Conservation (phyloP, 2,113 vertebrate species). For the Antechinus flavipes region DNA sequence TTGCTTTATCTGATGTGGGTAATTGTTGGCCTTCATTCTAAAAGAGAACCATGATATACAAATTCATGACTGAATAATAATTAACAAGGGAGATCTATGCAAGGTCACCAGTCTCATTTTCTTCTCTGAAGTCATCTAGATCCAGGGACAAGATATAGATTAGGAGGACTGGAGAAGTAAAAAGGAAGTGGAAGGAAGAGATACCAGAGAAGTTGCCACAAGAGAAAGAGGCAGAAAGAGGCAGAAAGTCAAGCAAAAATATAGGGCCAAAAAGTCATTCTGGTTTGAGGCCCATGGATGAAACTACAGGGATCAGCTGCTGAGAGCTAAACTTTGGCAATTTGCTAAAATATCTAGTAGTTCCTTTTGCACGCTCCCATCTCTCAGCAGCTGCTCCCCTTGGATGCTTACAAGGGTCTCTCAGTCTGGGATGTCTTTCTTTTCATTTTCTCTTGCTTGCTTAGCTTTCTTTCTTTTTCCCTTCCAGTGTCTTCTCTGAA, state of each 20-base stretch:
- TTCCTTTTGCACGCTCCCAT: background rate
- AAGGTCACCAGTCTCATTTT: too few relatives aligned
- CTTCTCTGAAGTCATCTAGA: too few relatives aligned
- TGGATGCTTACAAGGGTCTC: background rate
- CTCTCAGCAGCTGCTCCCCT: background rate
- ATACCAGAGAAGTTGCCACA: background rate
- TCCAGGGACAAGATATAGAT: too few relatives aligned
- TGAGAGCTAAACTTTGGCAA: background rate
- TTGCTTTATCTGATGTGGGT: background rate
- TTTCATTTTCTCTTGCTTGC: rapidly evolving
- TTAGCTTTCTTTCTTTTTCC: background rate
- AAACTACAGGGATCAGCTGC: background rate
- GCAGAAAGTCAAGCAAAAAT: too few relatives aligned
- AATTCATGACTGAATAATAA: too few relatives aligned
- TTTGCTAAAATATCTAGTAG: conserved; percentile 11
- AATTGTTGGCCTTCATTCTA: too few relatives aligned
- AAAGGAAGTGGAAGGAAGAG: background rate
- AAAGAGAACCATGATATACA: too few relatives aligned
- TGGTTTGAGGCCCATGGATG: background rate
- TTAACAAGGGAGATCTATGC: too few relatives aligned
- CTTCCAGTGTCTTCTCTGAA: background rate
- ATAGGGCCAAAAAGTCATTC: background rate
- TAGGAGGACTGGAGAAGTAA: too few relatives aligned
- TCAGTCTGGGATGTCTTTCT: background rate
- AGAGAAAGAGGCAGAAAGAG: background rate